These are phyloP conservation scores for Galemys pyrenaicus DNA, from an alignment of 2,113 vertebrate species.

Conservation along the genomic window DNA sequence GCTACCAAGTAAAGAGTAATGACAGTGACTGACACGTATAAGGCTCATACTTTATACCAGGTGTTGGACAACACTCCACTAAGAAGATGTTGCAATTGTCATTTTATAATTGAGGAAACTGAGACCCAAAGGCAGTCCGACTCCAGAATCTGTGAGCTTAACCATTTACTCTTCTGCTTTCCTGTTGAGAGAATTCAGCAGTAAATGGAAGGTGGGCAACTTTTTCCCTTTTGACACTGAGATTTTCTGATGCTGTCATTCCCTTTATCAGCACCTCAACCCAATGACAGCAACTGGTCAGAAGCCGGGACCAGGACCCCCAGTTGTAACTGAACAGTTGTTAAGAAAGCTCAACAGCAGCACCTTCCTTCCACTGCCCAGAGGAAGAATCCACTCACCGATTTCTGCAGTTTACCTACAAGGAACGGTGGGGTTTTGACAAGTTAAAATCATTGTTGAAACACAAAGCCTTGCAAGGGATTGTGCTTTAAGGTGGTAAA, in stretches of 20 bases:
- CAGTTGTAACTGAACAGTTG: not conserved
- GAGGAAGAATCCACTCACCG: not conserved
- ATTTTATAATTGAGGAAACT: not conserved
- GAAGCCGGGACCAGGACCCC: not conserved
- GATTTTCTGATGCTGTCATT: not conserved
- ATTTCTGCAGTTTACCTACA: not conserved
- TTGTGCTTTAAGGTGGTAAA: not conserved
- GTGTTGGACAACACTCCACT: not conserved
- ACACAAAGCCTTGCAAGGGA: not conserved
- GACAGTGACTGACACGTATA: not conserved
- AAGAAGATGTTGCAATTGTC: not conserved
- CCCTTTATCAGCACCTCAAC: not conserved
- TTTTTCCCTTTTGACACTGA: not conserved
- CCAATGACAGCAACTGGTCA: not conserved
- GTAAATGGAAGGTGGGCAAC: not conserved
- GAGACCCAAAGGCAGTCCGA: not conserved
- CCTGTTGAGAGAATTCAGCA: not conserved
- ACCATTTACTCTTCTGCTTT: not conserved
- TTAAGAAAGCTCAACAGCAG: not conserved
- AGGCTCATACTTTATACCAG: not conserved
- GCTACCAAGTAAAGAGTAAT: not conserved
- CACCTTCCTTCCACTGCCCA: not conserved
- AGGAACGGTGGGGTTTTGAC: not conserved
- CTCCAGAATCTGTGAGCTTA: not conserved
- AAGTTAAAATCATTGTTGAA: not conserved